Base-by-base conservation (phyloP, 1,140 invertebrate genomes). In the Anastatus disparis region DNA sequence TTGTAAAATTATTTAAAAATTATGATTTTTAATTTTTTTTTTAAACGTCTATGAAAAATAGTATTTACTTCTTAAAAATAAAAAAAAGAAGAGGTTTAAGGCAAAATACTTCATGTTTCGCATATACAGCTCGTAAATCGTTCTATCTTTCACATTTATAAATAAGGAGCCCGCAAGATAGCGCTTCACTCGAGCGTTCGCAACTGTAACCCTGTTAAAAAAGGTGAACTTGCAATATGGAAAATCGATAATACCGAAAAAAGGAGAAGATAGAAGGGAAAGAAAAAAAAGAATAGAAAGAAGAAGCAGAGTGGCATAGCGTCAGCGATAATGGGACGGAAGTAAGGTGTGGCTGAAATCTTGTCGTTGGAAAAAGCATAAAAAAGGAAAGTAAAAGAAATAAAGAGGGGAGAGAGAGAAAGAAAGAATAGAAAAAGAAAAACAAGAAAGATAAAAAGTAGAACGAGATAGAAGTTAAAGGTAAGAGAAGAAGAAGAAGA, bases 311-410 rank as follows among this genome's bases (percentile, higher is more conserved):
- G n/a, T 31, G 44, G 24, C 26, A 62, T 53, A 52, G 67, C 42
- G 68, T 17, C 46, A 52, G 74, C 65, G 59, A 67, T 77, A 73
- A 72, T 40, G 58, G 55, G 70, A 46, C 50, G 59, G 72, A 72
- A 70, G 72, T 70, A 58, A 75, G 74, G 76, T 70, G 74, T 69
- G 76, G 74, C 70, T 72, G 71, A 72, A 75, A 75, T 74, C 74
- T 73, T 69, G 65, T 67, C 42, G 58, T 35, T 13, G 24, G 31
- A 9, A 12, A 22, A 27, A 22, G 40, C 35, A 26, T 29, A 61
- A 42, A 61, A 61, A 46, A 61, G 17, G 17, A 42, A 50, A 6
- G 27, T 50, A 15, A 20, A n/a, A 48, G 29, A 9, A 10, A 35
- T 29, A n/a, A 50, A 17, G 12, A 7, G n/a, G n/a, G 15, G 15